phyloP scores from a whole-genome alignment of 2,113 vertebrate species.

The Epinephelus fuscoguttatus region DNA sequence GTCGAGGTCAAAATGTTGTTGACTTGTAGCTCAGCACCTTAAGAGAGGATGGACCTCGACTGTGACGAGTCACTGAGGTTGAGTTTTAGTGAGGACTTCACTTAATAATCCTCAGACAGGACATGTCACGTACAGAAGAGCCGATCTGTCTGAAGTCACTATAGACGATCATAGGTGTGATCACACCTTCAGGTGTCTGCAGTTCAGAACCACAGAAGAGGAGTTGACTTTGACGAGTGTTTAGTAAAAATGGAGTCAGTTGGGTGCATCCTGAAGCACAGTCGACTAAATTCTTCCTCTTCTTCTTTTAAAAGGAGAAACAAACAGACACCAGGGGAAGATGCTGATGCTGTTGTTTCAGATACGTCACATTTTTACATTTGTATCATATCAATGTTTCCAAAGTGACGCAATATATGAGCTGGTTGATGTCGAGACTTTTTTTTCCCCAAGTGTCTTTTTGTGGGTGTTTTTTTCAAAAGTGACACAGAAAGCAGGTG shows the following conservation, averaged over 20 bases:
- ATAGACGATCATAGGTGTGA: neutral
- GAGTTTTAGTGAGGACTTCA: constrained; percentile 11
- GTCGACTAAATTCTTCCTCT: neutral
- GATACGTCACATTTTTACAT: too few species aligned
- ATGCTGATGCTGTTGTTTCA: too few species aligned
- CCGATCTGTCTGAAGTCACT: neutral
- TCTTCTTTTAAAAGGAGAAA: neutral
- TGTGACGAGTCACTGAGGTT: neutral
- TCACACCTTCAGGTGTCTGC: constrained; percentile 25
- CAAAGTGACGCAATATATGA: too few species aligned
- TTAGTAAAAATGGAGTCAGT: neutral
- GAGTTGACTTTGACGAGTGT: constrained; percentile 5
- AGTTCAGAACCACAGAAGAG: neutral
- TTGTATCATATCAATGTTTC: too few species aligned
- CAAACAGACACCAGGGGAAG: too few species aligned
- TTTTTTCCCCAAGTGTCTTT: too few species aligned
- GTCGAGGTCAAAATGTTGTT: neutral
- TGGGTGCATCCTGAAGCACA: neutral
- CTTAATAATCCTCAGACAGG: constrained; percentile 7
- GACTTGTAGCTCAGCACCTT: neutral
- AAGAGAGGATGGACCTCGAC: neutral
- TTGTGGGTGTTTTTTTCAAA: too few species aligned
- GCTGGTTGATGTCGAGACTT: too few species aligned
- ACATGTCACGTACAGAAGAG: neutral
- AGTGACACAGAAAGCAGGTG: too few species aligned